These are phyloP conservation scores for Myiopsitta monachus DNA, from an alignment of 2,113 vertebrate species.

Conservation along the genomic window DNA sequence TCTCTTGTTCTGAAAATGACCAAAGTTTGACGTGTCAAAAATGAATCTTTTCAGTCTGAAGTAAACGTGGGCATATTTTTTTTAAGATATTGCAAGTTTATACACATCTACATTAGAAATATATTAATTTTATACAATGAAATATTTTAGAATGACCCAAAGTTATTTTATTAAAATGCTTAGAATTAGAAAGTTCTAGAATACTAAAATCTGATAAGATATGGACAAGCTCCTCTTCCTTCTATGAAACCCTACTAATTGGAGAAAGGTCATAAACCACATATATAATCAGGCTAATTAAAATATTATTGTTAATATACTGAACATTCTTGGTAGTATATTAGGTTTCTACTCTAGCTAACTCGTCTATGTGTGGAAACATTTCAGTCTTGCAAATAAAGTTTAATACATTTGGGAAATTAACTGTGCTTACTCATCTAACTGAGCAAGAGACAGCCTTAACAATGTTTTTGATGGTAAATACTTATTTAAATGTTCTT, in stretches of 20 bases:
- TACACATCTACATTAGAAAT: neutral
- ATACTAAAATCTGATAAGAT: neutral
- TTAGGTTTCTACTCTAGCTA: neutral
- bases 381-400: neutral
- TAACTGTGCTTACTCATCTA: neutral
- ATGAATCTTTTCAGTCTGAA: neutral
- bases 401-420: neutral
- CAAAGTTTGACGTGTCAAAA: neutral
- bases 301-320: neutral
- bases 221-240: neutral
- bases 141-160: neutral
- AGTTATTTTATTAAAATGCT: neutral
- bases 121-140: neutral
- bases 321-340: neutral
- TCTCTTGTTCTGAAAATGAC: neutral
- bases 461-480: neutral
- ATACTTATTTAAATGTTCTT: neutral
- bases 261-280: neutral
- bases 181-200: neutral
- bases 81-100: neutral
- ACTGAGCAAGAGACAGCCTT: neutral
- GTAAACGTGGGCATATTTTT: neutral
- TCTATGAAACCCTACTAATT: neutral
- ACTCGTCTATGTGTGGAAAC: neutral
- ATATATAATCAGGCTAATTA: neutral